phyloP scores from a whole-genome alignment of 1,140 invertebrate genomes.

The Yoshiicerus persimilis region DNA sequence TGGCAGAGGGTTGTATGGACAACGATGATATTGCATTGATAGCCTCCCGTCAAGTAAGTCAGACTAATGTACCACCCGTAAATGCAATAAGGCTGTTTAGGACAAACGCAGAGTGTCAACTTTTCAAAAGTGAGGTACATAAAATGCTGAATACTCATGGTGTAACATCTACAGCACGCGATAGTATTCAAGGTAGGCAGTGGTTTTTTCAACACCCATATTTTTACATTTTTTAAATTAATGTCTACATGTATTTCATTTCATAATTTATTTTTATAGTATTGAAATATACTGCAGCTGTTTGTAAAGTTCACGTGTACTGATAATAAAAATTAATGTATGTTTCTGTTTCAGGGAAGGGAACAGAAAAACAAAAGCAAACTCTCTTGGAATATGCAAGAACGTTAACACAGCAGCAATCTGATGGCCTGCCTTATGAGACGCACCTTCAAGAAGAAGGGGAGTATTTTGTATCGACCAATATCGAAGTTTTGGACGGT shows the following conservation, averaged over 20 bases:
- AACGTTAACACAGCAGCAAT: background rate
- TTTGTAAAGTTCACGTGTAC: background rate
- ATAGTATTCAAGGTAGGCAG: background rate
- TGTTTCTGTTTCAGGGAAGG: background rate
- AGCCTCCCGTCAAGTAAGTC: background rate
- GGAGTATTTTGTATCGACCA: no score
- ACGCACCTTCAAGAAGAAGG: constrained; percentile 49
- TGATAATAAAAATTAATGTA: background rate
- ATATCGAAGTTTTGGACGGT: no score
- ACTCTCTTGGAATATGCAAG: background rate
- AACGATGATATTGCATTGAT: background rate
- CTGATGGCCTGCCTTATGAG: constrained; percentile 51
- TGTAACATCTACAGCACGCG: background rate
- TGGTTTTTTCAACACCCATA: no score
- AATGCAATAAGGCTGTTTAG: background rate
- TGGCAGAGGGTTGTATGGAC: background rate
- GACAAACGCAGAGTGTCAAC: background rate
- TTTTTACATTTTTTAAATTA: no score
- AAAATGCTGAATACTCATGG: background rate
- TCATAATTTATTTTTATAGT: background rate
- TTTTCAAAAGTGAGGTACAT: background rate
- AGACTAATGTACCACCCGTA: background rate
- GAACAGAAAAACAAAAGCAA: background rate
- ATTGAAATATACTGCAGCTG: background rate
- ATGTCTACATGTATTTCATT: no score